Evolutionary conservation across 2,797 vertebrate species (phyloP).

Genomic region (Catamblyrhynchus diadema): DNA sequence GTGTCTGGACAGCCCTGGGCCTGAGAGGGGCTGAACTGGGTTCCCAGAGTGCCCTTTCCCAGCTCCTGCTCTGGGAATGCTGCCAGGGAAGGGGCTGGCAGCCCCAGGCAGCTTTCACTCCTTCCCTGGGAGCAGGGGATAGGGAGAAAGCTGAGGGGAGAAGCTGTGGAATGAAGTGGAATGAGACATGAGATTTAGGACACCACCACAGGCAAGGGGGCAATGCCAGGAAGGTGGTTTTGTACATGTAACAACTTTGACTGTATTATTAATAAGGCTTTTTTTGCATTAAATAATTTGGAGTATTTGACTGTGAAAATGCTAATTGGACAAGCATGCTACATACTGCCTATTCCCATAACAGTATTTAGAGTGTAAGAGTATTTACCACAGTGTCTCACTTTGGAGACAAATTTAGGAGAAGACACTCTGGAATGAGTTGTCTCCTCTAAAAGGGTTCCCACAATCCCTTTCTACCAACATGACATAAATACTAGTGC

Average conservation of each 20-base stretch:
- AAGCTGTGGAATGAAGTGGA: not conserved
- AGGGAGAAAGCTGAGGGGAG: not conserved
- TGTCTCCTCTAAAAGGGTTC: not conserved
- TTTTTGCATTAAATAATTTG: not conserved
- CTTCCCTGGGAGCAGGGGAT: not conserved
- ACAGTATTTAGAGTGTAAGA: not conserved
- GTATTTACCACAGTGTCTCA: not conserved
- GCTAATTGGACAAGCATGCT: not conserved
- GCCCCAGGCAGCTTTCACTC: not conserved
- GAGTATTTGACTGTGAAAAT: not conserved
- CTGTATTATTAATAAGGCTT: not conserved
- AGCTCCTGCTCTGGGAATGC: not conserved
- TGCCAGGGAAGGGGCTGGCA: fast-evolving
- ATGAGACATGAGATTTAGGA: fast-evolving
- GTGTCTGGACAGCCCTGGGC: not conserved
- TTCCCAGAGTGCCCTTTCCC: not conserved
- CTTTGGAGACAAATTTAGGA: not conserved
- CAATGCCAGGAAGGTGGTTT: not conserved
- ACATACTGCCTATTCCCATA: not conserved
- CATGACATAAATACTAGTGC: not conserved
- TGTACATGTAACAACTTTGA: not conserved
- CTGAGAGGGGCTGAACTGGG: not conserved
- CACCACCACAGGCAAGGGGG: not conserved
- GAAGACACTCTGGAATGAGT: not conserved
- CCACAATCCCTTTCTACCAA: not conserved